These are phyloP conservation scores for Odontomyia ornata DNA, from an alignment of 2,888 invertebrate species.

Conservation along the genomic window DNA sequence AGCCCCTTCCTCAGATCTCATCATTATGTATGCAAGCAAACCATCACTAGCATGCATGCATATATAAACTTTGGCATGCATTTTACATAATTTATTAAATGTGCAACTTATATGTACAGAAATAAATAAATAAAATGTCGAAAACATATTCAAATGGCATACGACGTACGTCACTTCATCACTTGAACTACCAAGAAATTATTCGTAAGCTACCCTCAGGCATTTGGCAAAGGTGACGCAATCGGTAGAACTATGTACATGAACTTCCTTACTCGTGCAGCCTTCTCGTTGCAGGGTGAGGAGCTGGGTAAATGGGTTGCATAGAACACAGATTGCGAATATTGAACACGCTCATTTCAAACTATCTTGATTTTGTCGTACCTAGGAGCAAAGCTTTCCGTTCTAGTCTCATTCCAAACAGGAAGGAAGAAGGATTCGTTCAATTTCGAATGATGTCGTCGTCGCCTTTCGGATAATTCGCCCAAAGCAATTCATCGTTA, in stretches of 20 bases:
- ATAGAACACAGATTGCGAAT: constrained; percentile 12
- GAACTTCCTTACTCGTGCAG: background rate
- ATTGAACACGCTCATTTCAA: constrained; percentile 20
- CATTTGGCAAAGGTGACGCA: constrained; percentile 8
- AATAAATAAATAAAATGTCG: background rate
- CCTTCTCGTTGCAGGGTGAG: background rate
- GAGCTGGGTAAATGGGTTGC: constrained; percentile 8
- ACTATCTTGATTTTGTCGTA: background rate
- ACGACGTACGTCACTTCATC: background rate
- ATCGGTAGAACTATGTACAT: background rate
- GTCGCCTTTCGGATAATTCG: background rate
- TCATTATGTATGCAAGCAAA: too few relatives aligned
- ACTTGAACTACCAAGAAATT: background rate
- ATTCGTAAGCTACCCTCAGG: background rate
- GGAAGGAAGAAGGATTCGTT: constrained; percentile 9
- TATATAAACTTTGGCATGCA: too few relatives aligned
- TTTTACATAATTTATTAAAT: too few relatives aligned
- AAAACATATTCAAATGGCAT: background rate
- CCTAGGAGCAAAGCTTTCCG: constrained; percentile 6
- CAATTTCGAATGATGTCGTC: background rate
- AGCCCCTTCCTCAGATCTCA: too few relatives aligned
- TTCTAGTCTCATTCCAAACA: background rate
- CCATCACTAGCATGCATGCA: too few relatives aligned
- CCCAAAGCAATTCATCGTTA: background rate
- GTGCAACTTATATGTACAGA: background rate